Base-by-base conservation (phyloP, 2,888 invertebrate genomes). In the Eremobia ochroleuca region DNA sequence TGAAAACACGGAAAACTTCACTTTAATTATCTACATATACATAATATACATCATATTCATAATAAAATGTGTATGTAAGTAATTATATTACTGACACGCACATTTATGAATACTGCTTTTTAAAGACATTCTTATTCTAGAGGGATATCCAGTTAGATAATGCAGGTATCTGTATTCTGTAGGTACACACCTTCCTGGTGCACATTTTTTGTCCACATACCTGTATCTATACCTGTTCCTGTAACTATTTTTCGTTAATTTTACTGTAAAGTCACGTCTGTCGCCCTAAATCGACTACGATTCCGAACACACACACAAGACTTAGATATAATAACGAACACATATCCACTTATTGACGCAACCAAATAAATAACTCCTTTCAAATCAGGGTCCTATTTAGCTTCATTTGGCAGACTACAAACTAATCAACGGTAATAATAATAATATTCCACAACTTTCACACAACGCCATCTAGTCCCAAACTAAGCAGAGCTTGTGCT, bases 361-460 rank as follows among this genome's bases (percentile, higher is more conserved):
- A n/a, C 21, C 34, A 62, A 59, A 52, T 46, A 59, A 34, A 43
- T 31, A 49, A 37, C 74, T 81, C 64, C 58, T 68, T 69, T 59
- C 58, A 83, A 52, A 65, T 64, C 15, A 46, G 43, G 52, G 31
- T 61, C 18, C 3, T 68, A 64, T 71, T 65, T 52, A 68, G 34
- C 68, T 76, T 72, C 34, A 78, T 78, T 78, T 73, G 66, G 59
- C 72, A 68, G 75, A 85, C 73, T 76, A 59, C 62, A 75, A 55
- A n/a, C 52, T 68, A 77, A 87, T 77, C 65, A 79, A 75, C 73
- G 15, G 64, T 77, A n/a, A n/a, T n/a, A n/a, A n/a, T n/a, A n/a
- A n/a, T n/a, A n/a, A n/a, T n/a, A n/a, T n/a, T n/a, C n/a, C n/a
- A n/a, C n/a, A n/a, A n/a, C n/a, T n/a, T n/a, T n/a, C n/a, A n/a